These are phyloP conservation scores for Lithophane semibrunnea DNA, from an alignment of 2,888 invertebrate species.

Conservation along the genomic window DNA sequence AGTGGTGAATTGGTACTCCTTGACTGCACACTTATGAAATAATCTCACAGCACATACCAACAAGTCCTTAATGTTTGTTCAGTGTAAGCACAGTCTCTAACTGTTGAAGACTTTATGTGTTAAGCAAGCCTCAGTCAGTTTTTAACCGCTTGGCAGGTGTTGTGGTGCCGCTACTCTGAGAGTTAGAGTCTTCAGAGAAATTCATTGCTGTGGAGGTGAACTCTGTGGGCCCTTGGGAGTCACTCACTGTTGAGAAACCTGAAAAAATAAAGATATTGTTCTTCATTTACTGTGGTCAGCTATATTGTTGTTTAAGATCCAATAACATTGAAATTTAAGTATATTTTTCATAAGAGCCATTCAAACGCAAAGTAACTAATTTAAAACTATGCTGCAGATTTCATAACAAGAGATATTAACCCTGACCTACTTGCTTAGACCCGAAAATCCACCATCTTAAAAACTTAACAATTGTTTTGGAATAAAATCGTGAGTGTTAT, in stretches of 20 bases:
- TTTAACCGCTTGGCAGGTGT: slow-evolving; percentile 94
- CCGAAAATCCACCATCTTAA: slow-evolving; percentile 42
- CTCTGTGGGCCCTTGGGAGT: slow-evolving; percentile 96
- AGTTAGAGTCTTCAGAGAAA: slow-evolving; percentile 97
- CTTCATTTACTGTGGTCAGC: not conserved
- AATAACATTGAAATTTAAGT: not conserved
- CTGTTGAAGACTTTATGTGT: slow-evolving; percentile 54
- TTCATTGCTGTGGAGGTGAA: slow-evolving; percentile 96
- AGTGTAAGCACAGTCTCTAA: slow-evolving; percentile 59
- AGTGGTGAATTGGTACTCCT: slow-evolving; percentile 44
- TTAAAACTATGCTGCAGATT: slow-evolving; percentile 8
- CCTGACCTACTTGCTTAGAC: slow-evolving; percentile 60
- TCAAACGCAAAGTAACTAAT: not conserved
- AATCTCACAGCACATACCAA: slow-evolving; percentile 61
- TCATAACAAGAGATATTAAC: slow-evolving; percentile 24
- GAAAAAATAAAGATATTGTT: slow-evolving; percentile 37
- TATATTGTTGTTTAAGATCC: not conserved
- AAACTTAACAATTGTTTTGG: slow-evolving; percentile 5
- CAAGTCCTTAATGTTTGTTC: slow-evolving; percentile 50
- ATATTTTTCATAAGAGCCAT: not conserved
- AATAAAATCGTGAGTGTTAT: not conserved
- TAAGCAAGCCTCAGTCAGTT: slow-evolving; percentile 91
- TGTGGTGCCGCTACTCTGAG: slow-evolving; percentile 95
- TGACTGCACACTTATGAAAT: slow-evolving; percentile 56
- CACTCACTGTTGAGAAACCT: slow-evolving; percentile 97